A percentile compares a stretch with the other conserved stretches of the same genome.
phyloP scores from a whole-genome alignment of 2,113 vertebrate species.

The Mola mola region DNA sequence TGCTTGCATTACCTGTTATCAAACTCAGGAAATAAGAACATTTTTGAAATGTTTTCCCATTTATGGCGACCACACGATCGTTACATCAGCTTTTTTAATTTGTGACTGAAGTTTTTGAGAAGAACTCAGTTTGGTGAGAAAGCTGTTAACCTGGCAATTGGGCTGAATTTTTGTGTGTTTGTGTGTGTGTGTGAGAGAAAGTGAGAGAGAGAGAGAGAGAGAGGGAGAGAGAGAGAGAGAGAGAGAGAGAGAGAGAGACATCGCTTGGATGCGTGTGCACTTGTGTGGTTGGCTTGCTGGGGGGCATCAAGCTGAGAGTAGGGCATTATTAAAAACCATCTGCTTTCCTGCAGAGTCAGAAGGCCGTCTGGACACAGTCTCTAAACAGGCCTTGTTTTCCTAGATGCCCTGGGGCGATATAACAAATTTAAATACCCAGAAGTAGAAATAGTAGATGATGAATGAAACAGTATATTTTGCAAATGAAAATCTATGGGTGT shows the following conservation, averaged over 20 bases:
- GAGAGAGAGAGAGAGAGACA: neutral
- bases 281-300: conserved; percentile 57
- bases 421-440: conserved; percentile 55
- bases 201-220: neutral
- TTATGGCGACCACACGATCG: too few species aligned
- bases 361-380: conserved; percentile 70
- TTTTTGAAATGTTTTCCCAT: too few species aligned
- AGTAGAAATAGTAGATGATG: conserved; percentile 42
- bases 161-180: neutral
- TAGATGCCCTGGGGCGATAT: conserved; percentile 55
- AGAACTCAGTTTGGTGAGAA: conserved; percentile 38
- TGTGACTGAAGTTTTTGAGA: conserved; percentile 39
- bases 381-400: conserved; percentile 73
- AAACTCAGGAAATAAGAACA: too few species aligned
- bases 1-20: too few species aligned
- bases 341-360: conserved; percentile 74
- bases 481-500: too few species aligned
- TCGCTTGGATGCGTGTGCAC: conserved; percentile 41
- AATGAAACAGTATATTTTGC: conserved; percentile 19
- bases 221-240: neutral
- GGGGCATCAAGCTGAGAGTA: conserved; percentile 71
- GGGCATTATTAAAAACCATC: conserved; percentile 77
- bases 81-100: too few species aligned
- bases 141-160: conserved; percentile 27
- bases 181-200: neutral